Evolutionary conservation across 2,113 vertebrate species (phyloP), one percentile per base, ranked within the genome.

Genomic region (Calonectris borealis): DNA sequence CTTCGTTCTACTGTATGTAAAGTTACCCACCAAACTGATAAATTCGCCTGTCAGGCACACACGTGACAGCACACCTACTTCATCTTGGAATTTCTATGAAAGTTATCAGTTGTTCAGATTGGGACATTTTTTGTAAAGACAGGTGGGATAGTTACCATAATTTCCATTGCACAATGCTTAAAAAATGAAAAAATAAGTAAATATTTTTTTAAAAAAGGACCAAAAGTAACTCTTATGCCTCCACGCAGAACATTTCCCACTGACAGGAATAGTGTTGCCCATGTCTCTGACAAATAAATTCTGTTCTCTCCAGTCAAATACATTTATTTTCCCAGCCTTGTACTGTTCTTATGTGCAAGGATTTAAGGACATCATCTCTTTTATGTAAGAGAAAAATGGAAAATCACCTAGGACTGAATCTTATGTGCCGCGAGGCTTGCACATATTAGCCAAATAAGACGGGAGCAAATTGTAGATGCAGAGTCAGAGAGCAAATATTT

Each of bases 391-490:
- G 36, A 65, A 91, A 84, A 82, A 38, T n/a, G 15, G 70, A 95
- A 94, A 91, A 91, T 66, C 36, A 70, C 20, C 15, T 73, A 66
- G 25, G 58, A 87, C 13, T 49, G 31, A 73, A 46, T 85, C 36
- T 86, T 54, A 32, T 1, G 0, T 73, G 46, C 25, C 46, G 66
- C 0, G 0, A 69, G 42, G 5, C 34, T 94, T 61, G 22, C n/a
- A 66, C 12, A 5, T 54, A 19, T n/a, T 69, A 76, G 27, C 34
- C 49, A 85, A 76, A 88, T 20, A 79, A 76, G 58, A 73, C 6
- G 16, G n/a, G 31, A 90, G 19, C 12, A 83, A 88, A 91, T 32
- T 90, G 52, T 9, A 70, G 32, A 44, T 70, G 64, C 32, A 64
- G 29, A 72, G 34, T 49, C 20, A 80, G 19, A 90, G 58, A 79